phyloP scores from a whole-genome alignment of 2,888 invertebrate species.

The Cheilosia pagana region DNA sequence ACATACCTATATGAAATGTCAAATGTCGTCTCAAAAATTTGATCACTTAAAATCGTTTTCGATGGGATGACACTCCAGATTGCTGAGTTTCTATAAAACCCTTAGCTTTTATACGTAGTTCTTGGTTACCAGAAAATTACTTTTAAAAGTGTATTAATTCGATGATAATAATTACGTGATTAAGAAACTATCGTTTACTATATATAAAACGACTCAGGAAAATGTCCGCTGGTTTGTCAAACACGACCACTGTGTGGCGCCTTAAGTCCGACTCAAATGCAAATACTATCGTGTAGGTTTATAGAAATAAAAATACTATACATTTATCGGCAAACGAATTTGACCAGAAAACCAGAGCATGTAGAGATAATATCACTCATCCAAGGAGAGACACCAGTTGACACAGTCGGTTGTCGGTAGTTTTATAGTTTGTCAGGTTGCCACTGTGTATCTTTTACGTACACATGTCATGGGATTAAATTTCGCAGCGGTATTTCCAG shows the following conservation, averaged over 20 bases:
- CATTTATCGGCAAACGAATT: slow-evolving; percentile 16
- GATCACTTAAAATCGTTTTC: too few species aligned
- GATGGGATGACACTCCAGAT: too few species aligned
- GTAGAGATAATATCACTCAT: slow-evolving; percentile 42
- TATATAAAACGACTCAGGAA: not conserved
- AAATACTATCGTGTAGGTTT: not conserved
- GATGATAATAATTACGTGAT: too few species aligned
- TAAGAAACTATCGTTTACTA: too few species aligned
- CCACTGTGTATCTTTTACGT: slow-evolving; percentile 25
- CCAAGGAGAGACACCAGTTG: slow-evolving; percentile 49
- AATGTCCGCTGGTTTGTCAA: not conserved
- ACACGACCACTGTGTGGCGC: slow-evolving; percentile 5
- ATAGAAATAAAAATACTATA: slow-evolving; percentile 3
- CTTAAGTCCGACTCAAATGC: not conserved
- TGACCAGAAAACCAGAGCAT: slow-evolving; percentile 30
- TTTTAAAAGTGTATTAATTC: too few species aligned
- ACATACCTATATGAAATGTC: too few species aligned
- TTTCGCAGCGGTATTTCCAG: slow-evolving; percentile 52
- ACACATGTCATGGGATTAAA: slow-evolving; percentile 11
- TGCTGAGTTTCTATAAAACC: too few species aligned
- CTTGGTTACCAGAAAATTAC: too few species aligned
- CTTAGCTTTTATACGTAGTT: too few species aligned
- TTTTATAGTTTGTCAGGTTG: not conserved
- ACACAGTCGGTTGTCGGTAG: slow-evolving; percentile 33
- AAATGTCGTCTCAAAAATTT: too few species aligned